Percentiles rank a stretch among this genome's conserved stretches.
These are phyloP conservation scores for Himantopus leucocephalus DNA, from an alignment of 2,113 vertebrate genomes.

Conservation along the genomic window DNA sequence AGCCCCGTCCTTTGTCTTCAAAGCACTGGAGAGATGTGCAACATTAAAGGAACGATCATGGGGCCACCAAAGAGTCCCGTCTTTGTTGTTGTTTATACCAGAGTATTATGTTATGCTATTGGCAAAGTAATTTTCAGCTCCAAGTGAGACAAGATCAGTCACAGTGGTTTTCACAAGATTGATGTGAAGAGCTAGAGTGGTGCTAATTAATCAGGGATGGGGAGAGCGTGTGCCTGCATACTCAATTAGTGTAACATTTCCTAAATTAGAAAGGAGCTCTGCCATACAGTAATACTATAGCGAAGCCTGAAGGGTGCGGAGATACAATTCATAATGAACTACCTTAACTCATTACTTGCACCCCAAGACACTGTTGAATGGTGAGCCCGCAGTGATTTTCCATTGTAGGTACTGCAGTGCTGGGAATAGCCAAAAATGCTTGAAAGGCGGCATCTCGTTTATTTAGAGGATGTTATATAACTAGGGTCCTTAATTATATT, in stretches of 20 bases:
- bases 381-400: neutral
- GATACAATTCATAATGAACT: neutral
- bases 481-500: constrained; percentile 1
- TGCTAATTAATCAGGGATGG: constrained; percentile 87
- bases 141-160: constrained; percentile 73
- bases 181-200: constrained; percentile 72
- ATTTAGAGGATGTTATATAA: neutral
- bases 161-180: constrained; percentile 74
- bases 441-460: neutral
- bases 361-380: neutral
- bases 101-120: constrained; percentile 71
- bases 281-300: neutral
- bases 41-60: constrained; percentile 48
- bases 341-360: neutral
- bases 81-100: constrained; percentile 71
- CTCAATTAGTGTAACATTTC: constrained; percentile 73
- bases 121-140: constrained; percentile 79
- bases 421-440: neutral
- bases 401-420: neutral
- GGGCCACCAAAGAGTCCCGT: neutral
- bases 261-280: constrained; percentile 61
- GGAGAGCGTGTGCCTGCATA: constrained; percentile 71
- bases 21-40: constrained; percentile 44
- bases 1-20: constrained; percentile 61
- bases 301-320: neutral